A percentile compares a stretch with the other conserved stretches of the same genome.
Evolutionary conservation across 2,797 vertebrate species (phyloP).

Genomic region (Eupleurogrammus muticus): DNA sequence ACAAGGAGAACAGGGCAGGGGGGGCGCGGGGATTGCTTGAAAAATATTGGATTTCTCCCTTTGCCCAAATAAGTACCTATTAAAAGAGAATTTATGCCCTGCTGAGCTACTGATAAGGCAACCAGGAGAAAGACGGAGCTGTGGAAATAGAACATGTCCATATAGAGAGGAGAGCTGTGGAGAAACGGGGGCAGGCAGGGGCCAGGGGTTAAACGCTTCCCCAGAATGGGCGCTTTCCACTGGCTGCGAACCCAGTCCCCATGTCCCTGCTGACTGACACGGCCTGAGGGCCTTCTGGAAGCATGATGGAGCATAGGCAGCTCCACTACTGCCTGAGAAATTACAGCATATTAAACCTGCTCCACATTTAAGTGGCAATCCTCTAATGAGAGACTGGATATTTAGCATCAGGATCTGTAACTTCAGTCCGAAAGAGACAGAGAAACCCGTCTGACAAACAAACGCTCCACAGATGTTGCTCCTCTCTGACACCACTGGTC

Average conservation of each 20-base stretch:
- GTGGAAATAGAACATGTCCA: slow-evolving; percentile 87
- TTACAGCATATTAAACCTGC: slow-evolving; percentile 28
- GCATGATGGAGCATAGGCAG: slow-evolving; percentile 40
- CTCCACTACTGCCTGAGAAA: slow-evolving; percentile 33
- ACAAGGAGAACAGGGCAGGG: slow-evolving; percentile 19
- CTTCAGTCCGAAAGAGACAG: slow-evolving; percentile 3
- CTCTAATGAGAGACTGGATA: slow-evolving; percentile 19
- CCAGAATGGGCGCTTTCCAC: slow-evolving; percentile 71
- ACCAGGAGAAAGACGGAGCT: slow-evolving; percentile 71
- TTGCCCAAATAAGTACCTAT: slow-evolving; percentile 88
- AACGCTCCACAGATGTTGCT: slow-evolving; percentile 84
- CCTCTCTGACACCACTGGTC: slow-evolving; percentile 85
- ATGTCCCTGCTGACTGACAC: slow-evolving; percentile 54
- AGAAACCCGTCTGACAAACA: slow-evolving; percentile 81
- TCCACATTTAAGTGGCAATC: slow-evolving; percentile 32
- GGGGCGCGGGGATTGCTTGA: slow-evolving; percentile 37
- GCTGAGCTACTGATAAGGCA: slow-evolving; percentile 77
- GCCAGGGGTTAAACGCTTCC: slow-evolving; percentile 81
- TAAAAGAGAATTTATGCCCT: slow-evolving; percentile 75
- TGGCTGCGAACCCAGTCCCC: slow-evolving; percentile 56
- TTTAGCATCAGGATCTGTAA: slow-evolving; percentile 11
- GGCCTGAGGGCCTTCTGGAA: slow-evolving; percentile 38
- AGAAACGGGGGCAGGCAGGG: slow-evolving; percentile 62
- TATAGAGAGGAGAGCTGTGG: slow-evolving; percentile 79
- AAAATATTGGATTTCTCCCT: slow-evolving; percentile 72